Conservation (phyloP, 2,797 vertebrate genomes). For the Poeciliopsis paucimaculata region DNA sequence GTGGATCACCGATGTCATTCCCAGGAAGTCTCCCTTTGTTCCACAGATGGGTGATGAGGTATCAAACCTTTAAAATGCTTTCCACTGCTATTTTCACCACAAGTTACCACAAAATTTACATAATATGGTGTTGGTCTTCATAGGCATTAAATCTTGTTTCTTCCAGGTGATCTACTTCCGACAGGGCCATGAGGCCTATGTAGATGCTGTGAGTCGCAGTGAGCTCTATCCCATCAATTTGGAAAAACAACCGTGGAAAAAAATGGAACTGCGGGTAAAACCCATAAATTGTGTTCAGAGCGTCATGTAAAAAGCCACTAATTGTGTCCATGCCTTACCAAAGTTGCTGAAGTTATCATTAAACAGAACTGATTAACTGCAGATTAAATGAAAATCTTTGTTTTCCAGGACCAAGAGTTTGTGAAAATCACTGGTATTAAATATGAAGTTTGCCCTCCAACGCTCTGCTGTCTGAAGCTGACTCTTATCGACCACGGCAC, state of each 20-base stretch:
- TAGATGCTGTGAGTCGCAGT: slow-evolving; percentile 90
- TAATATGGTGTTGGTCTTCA: not conserved
- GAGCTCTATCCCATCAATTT: slow-evolving; percentile 90
- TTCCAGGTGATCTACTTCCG: slow-evolving; percentile 96
- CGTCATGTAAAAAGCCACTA: not conserved
- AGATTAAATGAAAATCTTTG: not conserved
- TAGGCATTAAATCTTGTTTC: not conserved
- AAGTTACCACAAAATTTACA: not conserved
- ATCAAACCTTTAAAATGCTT: slow-evolving; percentile 17
- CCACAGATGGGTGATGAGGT: slow-evolving; percentile 99
- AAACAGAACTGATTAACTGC: not conserved
- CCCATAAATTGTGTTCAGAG: not conserved
- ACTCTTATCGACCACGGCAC: slow-evolving; percentile 93
- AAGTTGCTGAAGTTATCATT: not conserved
- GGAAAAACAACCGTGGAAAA: slow-evolving; percentile 95
- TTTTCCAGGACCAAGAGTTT: slow-evolving; percentile 94
- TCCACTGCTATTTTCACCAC: not conserved
- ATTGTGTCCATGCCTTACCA: not conserved
- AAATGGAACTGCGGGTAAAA: slow-evolving; percentile 92
- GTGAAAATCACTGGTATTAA: slow-evolving; percentile 97
- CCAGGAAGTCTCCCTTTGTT: slow-evolving; percentile 94
- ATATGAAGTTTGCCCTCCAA: slow-evolving; percentile 95
- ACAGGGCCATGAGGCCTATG: slow-evolving; percentile 96
- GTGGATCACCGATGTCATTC: slow-evolving; percentile 96
- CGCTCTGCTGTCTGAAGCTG: slow-evolving; percentile 94